These are phyloP conservation scores for Aleadryas rufinucha DNA, from an alignment of 2,113 vertebrate species.

Conservation along the genomic window DNA sequence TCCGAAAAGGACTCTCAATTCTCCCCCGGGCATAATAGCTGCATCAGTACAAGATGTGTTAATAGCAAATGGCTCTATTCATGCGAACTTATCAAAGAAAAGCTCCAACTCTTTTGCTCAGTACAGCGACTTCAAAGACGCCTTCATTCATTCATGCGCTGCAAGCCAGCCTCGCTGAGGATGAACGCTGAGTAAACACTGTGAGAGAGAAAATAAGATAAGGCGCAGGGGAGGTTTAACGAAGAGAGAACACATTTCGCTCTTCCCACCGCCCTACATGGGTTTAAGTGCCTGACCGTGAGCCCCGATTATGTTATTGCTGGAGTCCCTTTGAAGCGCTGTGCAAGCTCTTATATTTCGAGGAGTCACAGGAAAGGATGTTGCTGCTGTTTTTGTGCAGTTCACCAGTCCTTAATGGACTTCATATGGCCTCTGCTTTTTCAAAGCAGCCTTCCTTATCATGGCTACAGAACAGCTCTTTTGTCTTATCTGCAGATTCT, in stretches of 20 bases:
- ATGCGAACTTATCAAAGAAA: background rate
- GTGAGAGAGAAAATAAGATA: constrained; percentile 28
- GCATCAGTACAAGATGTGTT: background rate
- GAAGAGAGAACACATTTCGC: constrained; percentile 9
- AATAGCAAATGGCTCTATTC: constrained; percentile 23
- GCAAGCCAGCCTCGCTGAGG: background rate
- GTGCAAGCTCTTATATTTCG: background rate
- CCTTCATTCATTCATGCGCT: background rate
- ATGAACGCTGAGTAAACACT: constrained; percentile 6
- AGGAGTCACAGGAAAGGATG: constrained; percentile 24
- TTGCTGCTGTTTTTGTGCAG: background rate
- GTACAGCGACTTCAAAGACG: background rate
- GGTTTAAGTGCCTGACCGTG: constrained; percentile 40
- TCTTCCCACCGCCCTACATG: background rate
- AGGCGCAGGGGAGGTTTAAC: background rate
- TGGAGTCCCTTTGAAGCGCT: constrained; percentile 36
- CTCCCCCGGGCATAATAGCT: background rate
- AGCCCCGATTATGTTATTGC: background rate
- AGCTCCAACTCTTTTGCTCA: background rate
- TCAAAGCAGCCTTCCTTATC: constrained; percentile 20
- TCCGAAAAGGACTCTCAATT: background rate
- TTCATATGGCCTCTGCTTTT: constrained; percentile 28
- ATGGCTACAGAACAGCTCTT: background rate
- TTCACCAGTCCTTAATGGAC: constrained; percentile 23
- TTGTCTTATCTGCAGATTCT: background rate